These are phyloP conservation scores for Pantala flavescens DNA, from an alignment of 1,140 invertebrate genomes.

Conservation along the genomic window DNA sequence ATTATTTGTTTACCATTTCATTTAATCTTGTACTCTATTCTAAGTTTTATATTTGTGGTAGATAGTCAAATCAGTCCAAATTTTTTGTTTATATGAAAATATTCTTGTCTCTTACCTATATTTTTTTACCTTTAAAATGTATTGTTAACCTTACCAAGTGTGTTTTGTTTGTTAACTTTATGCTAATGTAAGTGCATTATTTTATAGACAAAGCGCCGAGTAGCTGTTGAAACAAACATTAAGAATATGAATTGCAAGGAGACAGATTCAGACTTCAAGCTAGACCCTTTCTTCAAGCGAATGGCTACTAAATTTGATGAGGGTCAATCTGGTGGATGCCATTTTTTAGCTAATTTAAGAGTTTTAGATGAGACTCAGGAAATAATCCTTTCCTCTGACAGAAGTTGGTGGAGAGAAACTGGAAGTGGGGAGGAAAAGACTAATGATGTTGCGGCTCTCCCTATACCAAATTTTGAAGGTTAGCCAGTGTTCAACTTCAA, in stretches of 20 bases:
- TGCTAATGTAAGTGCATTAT: too few species aligned
- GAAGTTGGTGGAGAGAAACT: conserved; percentile 24
- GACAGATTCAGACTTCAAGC: conserved; percentile 31
- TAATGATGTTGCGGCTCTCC: background rate
- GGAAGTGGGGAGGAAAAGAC: conserved; percentile 12
- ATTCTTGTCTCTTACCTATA: too few species aligned
- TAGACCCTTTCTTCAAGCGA: conserved; percentile 40
- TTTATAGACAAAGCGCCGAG: conserved; percentile 24
- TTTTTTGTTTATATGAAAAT: too few species aligned
- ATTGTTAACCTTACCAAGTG: too few species aligned
- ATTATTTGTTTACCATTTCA: too few species aligned
- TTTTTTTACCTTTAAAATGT: too few species aligned
- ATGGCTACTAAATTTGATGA: conserved; percentile 38
- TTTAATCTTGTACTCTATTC: too few species aligned
- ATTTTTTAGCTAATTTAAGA: conserved; percentile 34
- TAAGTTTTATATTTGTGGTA: too few species aligned
- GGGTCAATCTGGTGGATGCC: conserved; percentile 33
- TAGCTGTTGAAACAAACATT: conserved; percentile 36
- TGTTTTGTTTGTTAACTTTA: too few species aligned
- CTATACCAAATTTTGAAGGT: background rate
- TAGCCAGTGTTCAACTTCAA: too few species aligned
- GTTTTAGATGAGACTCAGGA: conserved; percentile 31
- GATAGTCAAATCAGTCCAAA: too few species aligned
- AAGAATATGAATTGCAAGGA: conserved; percentile 35
- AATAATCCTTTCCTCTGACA: conserved; percentile 30